Conservation (phyloP, 2,888 invertebrate genomes). For the Tyria jacobaeae region DNA sequence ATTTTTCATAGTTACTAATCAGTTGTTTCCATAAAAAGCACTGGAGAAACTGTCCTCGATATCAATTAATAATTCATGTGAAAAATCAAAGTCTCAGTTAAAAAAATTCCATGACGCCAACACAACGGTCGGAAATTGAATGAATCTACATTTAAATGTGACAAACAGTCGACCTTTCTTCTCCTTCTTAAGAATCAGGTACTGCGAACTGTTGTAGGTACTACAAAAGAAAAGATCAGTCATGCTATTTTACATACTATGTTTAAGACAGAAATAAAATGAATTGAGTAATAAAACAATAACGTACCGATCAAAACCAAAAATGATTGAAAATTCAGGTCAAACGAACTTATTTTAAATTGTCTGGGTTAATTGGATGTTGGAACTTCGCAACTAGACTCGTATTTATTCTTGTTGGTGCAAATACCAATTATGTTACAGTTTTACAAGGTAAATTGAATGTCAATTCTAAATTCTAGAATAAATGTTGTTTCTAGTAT, state of each 20-base stretch:
- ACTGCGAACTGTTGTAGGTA: not conserved
- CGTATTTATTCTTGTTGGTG: not conserved
- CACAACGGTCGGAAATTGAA: conserved; percentile 8
- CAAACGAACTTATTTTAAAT: not conserved
- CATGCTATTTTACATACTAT: not conserved
- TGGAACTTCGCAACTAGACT: not conserved
- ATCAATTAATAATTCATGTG: conserved; percentile 1
- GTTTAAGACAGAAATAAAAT: not conserved
- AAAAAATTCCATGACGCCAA: conserved; percentile 7
- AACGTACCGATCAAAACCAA: no score
- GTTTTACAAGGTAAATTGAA: not conserved
- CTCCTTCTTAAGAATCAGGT: not conserved
- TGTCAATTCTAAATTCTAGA: not conserved
- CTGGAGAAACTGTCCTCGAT: not conserved
- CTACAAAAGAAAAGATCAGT: not conserved
- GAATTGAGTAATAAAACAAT: no score
- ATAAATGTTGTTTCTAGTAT: not conserved
- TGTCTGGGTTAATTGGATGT: not conserved
- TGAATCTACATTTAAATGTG: conserved; percentile 10
- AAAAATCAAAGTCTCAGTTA: not conserved
- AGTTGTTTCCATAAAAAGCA: not conserved
- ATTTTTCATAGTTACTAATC: not conserved
- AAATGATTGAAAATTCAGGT: not conserved
- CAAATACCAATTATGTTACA: not conserved
- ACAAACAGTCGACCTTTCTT: conserved; percentile 10